A percentile compares a stretch with the other conserved stretches of the same genome.
Conservation (phyloP, 2,113 vertebrate species). For the Phalacrocorax pelagicus region DNA sequence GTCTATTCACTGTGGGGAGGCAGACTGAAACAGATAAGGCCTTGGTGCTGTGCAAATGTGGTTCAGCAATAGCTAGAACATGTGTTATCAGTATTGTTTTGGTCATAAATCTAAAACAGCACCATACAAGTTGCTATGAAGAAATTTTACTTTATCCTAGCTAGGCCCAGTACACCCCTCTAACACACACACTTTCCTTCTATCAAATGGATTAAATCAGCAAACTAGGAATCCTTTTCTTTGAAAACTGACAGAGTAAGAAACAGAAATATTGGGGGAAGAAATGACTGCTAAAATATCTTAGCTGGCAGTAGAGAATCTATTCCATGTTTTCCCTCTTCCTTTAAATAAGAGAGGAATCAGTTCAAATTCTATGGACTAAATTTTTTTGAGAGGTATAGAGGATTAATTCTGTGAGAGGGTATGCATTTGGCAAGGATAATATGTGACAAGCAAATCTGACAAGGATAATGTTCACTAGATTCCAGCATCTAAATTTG, state of each 20-base stretch:
- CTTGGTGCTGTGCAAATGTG: not conserved
- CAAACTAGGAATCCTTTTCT: not conserved
- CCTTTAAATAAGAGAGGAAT: not conserved
- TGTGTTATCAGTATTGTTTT: not conserved
- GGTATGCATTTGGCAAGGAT: not conserved
- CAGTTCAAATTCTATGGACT: not conserved
- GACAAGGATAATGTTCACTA: not conserved
- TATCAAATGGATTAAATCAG: not conserved
- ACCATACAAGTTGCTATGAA: not conserved
- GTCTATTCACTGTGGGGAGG: accelerated
- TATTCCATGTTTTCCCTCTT: not conserved
- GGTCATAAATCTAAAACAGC: not conserved
- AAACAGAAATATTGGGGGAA: not conserved
- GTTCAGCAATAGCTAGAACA: not conserved
- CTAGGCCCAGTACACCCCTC: accelerated
- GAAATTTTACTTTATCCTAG: not conserved
- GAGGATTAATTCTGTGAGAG: not conserved
- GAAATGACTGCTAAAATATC: not conserved
- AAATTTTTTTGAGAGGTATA: not conserved
- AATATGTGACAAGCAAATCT: not conserved
- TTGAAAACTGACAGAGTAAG: not conserved
- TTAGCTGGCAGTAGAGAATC: not conserved
- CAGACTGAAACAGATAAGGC: not conserved
- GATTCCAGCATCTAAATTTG: not conserved
- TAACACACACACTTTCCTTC: not conserved